Evolutionary conservation across 2,113 vertebrate genomes (phyloP).

Genomic region (Psittacus erithacus): DNA sequence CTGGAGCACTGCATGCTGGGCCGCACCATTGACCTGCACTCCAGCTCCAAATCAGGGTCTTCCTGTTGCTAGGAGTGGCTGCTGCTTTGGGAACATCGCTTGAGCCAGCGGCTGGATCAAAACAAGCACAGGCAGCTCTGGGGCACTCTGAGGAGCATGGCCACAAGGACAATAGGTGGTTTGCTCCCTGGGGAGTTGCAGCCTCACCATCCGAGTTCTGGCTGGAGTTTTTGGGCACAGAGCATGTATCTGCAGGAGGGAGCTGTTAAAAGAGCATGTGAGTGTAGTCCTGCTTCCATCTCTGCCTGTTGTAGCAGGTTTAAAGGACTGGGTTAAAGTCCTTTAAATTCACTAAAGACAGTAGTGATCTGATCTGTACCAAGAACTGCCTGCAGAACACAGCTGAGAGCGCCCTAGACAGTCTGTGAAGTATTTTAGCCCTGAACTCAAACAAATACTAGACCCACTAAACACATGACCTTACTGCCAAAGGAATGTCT

Average conservation of each 20-base stretch:
- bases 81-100: not conserved
- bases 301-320: constrained; percentile 48
- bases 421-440: constrained; percentile 48
- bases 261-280: constrained; percentile 44
- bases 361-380: constrained; percentile 29
- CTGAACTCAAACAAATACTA: constrained; percentile 19
- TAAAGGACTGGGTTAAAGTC: constrained; percentile 2
- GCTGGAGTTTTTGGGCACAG: constrained; percentile 17
- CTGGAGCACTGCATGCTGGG: constrained; percentile 90
- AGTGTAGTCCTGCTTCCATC: constrained; percentile 51
- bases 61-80: constrained; percentile 81
- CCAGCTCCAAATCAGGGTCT: constrained; percentile 85
- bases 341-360: constrained; percentile 33
- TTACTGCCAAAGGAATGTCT: constrained; percentile 63
- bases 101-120: not conserved
- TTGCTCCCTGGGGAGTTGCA: constrained; percentile 39
- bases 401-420: constrained; percentile 3
- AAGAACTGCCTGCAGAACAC: constrained; percentile 39
- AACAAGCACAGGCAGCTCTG: not conserved
- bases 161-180: constrained; percentile 19
- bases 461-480: constrained; percentile 21
- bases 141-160: not conserved
- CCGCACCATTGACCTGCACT: constrained; percentile 90
- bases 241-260: constrained; percentile 25
- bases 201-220: constrained; percentile 14